phyloP scores from a whole-genome alignment of 1,140 invertebrate genomes.

The Drosophila saltans region DNA sequence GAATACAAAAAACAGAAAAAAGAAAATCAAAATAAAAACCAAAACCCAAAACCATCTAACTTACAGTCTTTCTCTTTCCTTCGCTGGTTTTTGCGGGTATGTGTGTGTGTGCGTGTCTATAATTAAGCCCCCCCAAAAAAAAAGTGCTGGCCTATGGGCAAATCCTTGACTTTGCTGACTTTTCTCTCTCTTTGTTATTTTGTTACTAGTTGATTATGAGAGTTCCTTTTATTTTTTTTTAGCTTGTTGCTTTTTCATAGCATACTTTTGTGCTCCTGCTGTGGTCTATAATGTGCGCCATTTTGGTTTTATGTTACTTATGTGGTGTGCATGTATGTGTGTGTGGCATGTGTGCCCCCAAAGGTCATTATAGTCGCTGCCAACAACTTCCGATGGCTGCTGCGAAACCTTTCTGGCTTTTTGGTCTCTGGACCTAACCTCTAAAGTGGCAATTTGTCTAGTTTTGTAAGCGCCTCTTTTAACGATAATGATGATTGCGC shows the following conservation, averaged over 20 bases:
- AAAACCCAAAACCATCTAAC: slow-evolving; percentile 37
- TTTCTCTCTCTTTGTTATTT: slow-evolving; percentile 42
- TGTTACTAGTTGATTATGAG: slow-evolving; percentile 73
- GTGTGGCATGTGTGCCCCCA: slow-evolving; percentile 56
- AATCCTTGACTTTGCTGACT: slow-evolving; percentile 65
- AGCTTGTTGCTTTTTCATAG: slow-evolving; percentile 62
- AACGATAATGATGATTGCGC: slow-evolving; percentile 81
- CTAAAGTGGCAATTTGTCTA: slow-evolving; percentile 81
- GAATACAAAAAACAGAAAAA: slow-evolving; percentile 5
- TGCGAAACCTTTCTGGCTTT: slow-evolving; percentile 51
- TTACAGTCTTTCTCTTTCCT: slow-evolving; percentile 29
- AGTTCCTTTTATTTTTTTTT: slow-evolving; percentile 40
- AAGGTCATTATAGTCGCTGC: slow-evolving; percentile 71
- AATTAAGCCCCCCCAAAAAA: slow-evolving; percentile 64
- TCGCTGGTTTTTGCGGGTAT: background rate
- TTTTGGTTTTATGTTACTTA: slow-evolving; percentile 68
- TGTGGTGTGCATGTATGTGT: slow-evolving; percentile 21
- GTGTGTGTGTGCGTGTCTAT: slow-evolving; percentile 66
- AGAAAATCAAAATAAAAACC: slow-evolving; percentile 7
- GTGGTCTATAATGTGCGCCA: slow-evolving; percentile 75
- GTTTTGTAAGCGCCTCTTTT: slow-evolving; percentile 80
- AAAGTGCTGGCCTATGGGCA: slow-evolving; percentile 72
- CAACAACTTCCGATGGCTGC: slow-evolving; percentile 66
- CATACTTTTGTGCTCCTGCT: slow-evolving; percentile 58
- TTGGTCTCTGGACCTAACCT: slow-evolving; percentile 32